Conservation (phyloP, 2,797 vertebrate species). For the Tenualosa ilisha region DNA sequence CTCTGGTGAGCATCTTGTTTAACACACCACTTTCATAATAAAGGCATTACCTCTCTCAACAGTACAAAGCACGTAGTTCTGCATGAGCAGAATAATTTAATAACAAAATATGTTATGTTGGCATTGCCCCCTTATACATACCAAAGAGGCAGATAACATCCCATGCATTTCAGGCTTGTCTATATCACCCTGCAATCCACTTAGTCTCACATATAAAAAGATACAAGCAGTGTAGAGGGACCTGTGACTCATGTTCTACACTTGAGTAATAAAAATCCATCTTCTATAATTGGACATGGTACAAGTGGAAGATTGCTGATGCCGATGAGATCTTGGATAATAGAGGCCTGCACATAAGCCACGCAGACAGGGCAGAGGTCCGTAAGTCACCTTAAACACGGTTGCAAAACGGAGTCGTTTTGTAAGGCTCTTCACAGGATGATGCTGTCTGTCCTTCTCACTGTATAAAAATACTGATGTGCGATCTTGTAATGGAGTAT, state of each 20-base stretch:
- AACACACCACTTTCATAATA: neutral
- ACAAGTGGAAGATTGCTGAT: neutral
- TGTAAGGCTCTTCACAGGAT: neutral
- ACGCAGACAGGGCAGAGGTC: neutral
- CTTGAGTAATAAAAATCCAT: neutral
- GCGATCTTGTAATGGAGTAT: neutral
- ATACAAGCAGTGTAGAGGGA: neutral
- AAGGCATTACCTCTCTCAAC: neutral
- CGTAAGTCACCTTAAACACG: neutral
- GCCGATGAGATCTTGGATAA: neutral
- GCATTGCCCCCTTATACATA: neutral
- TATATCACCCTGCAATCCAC: neutral
- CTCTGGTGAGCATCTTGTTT: slow-evolving; percentile 81
- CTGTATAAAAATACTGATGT: neutral
- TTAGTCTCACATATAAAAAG: neutral
- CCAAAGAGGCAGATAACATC: neutral
- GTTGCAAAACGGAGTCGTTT: neutral
- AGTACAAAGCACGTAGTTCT: neutral
- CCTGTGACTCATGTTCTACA: neutral
- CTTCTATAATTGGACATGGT: neutral
- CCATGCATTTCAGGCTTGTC: neutral
- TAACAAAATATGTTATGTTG: neutral
- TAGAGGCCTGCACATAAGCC: neutral
- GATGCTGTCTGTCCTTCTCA: neutral
- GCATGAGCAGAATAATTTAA: neutral